A percentile compares a stretch with the other conserved stretches of the same genome.
phyloP scores from a whole-genome alignment of 2,797 vertebrate genomes.

The Myoxocephalus aenaeus region DNA sequence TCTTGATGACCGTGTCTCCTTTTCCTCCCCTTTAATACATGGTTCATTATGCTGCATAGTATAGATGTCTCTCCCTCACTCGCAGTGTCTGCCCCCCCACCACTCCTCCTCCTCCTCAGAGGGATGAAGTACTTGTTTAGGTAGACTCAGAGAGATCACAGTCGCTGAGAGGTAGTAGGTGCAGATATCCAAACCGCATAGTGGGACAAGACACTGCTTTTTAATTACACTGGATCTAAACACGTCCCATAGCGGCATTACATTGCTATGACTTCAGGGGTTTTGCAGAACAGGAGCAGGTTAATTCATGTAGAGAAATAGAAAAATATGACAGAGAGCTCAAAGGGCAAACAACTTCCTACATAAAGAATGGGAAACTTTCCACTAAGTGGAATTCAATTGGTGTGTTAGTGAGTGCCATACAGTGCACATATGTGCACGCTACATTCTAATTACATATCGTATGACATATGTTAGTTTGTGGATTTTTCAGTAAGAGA shows the following conservation, averaged over 20 bases:
- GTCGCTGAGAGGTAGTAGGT: constrained; percentile 32
- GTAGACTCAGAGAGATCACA: constrained; percentile 53
- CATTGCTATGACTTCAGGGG: constrained; percentile 30
- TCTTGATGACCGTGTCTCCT: constrained; percentile 25
- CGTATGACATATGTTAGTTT: background rate
- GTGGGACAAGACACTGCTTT: constrained; percentile 32
- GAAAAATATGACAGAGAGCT: constrained; percentile 27
- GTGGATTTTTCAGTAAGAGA: constrained; percentile 7
- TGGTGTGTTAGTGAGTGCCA: constrained; percentile 4
- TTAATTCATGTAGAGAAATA: constrained; percentile 36
- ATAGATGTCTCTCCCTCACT: constrained; percentile 18
- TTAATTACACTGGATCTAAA: constrained; percentile 37
- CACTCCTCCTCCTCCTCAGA: constrained; percentile 24
- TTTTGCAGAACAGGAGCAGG: constrained; percentile 20
- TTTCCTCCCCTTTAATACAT: constrained; percentile 22
- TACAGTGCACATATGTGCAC: background rate
- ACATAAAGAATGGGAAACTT: background rate
- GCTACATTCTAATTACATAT: background rate
- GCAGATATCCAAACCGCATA: constrained; percentile 37
- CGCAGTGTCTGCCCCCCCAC: constrained; percentile 3
- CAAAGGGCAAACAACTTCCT: constrained; percentile 19
- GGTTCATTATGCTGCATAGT: constrained; percentile 29
- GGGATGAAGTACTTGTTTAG: constrained; percentile 67
- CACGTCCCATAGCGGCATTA: constrained; percentile 4
- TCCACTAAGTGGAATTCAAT: constrained; percentile 24